A percentile compares a stretch with the other conserved stretches of the same genome.
These are phyloP conservation scores for Rotaria magnacalcarata DNA, from an alignment of 2,888 invertebrate species.

Conservation along the genomic window DNA sequence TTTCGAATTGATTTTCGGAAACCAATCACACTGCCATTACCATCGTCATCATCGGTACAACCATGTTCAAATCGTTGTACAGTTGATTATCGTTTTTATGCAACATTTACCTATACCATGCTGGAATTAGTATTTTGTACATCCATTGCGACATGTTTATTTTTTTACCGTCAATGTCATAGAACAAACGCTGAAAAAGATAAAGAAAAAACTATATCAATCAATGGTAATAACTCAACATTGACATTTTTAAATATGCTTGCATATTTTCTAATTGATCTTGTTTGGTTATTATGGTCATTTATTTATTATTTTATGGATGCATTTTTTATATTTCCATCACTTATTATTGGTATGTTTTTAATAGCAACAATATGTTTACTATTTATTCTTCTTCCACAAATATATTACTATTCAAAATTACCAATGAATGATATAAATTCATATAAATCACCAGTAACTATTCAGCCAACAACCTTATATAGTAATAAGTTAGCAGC, in stretches of 20 bases:
- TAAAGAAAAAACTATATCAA: background rate
- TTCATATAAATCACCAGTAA: background rate
- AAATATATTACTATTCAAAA: constrained; percentile 16
- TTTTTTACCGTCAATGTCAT: background rate
- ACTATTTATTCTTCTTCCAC: constrained; percentile 7
- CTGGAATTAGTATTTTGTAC: background rate
- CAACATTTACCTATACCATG: constrained; percentile 27
- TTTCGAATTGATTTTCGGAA: background rate
- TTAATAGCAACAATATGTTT: background rate
- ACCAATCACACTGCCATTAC: background rate
- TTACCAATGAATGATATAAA: background rate
- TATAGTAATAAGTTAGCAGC: constrained; percentile 9
- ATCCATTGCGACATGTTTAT: background rate
- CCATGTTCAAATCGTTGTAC: constrained; percentile 27
- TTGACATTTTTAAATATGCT: constrained; percentile 25
- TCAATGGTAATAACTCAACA: background rate
- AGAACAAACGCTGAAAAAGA: background rate
- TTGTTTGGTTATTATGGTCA: constrained; percentile 11
- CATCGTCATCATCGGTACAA: background rate
- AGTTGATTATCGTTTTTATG: constrained; percentile 35
- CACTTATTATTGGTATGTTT: constrained; percentile 1
- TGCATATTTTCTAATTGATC: background rate
- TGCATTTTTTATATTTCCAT: constrained; percentile 16
- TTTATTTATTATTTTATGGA: background rate
- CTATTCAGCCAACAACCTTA: background rate